Evolutionary conservation across 2,113 vertebrate genomes (phyloP), one percentile per base, ranked within the genome.

Genomic region (Nematolebias whitei): DNA sequence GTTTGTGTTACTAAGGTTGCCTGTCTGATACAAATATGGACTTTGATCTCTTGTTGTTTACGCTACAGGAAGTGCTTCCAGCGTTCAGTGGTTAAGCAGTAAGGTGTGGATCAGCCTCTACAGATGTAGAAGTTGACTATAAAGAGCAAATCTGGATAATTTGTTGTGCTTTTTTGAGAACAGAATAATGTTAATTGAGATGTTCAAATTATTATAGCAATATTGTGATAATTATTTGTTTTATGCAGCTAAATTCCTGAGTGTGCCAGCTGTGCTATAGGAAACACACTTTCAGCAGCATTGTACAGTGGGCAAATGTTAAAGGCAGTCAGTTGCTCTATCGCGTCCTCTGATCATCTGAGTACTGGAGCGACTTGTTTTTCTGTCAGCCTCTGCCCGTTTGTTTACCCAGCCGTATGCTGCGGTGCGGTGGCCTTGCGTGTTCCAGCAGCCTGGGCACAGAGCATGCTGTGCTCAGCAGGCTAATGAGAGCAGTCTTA

Each of bases 401-500:
- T 49, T 83, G 70, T 85, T 86, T 78, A 65, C 85, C 56, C 74
- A 47, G 26, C 56, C 4, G 39, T 63, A 67, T 68, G 72, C 74
- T 57, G 65, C 78, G 76, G 57, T 57, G 71, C 13, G 40, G 71
- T 79, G 86, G 87, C 82, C 86, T 78, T 22, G 72, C 78, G 84
- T 32, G 68, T 68, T 88, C 78, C 66, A 74, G 84, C 79, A 68
- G 66, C 64, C 68, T 1, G 49, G 68, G 58, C 85, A 74, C 80
- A 77, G 52, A 81, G 63, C 69, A 56, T 14, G 43, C 71, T 67
- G 75, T 13, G 49, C 78, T 63, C 72, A 73, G 76, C 78, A 43
- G 81, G 79, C 76, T 88, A 87, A 85, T 85, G 79, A 86, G 79
- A 76, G 68, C 76, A 48, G 82, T 66, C 76, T 85, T 89, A 88